A percentile compares a stretch with the other conserved stretches of the same genome.
phyloP scores from a whole-genome alignment of 1,140 invertebrate species.

The Scaptodrosophila lebanonensis region DNA sequence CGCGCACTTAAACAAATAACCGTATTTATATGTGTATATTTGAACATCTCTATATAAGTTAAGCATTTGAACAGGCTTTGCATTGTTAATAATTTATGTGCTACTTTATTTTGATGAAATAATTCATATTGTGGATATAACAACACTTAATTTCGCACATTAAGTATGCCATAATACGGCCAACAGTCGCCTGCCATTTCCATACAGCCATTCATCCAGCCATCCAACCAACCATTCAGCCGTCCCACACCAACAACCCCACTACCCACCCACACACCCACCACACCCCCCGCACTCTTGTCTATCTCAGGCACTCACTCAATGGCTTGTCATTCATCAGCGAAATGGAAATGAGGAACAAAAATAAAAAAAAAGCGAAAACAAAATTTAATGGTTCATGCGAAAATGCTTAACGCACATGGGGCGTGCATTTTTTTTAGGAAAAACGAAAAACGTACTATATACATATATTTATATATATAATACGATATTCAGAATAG shows the following conservation, averaged over 20 bases:
- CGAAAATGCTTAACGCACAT: slow-evolving; percentile 45
- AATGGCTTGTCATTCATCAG: slow-evolving; percentile 69
- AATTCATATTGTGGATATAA: slow-evolving; percentile 63
- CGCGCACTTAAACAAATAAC: slow-evolving; percentile 7
- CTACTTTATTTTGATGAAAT: slow-evolving; percentile 72
- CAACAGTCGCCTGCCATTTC: no score
- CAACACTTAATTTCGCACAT: slow-evolving; percentile 72
- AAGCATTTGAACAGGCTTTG: slow-evolving; percentile 27
- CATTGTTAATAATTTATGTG: slow-evolving; percentile 61
- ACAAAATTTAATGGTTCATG: slow-evolving; percentile 58
- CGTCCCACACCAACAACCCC: no score
- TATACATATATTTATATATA: no score
- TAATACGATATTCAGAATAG: no score
- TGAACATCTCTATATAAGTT: no score
- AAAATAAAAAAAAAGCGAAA: slow-evolving; percentile 8
- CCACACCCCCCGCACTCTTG: no score
- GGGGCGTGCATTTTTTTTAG: slow-evolving; percentile 1
- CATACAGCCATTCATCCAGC: no score
- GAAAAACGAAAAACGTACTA: no score
- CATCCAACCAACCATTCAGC: no score
- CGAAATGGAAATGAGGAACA: slow-evolving; percentile 59
- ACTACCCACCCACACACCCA: no score
- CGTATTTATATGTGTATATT: neutral
- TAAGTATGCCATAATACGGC: slow-evolving; percentile 61
- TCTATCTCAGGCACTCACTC: slow-evolving; percentile 32